These are phyloP conservation scores for Ploceus nigricollis DNA, from an alignment of 2,113 vertebrate genomes.

Conservation along the genomic window DNA sequence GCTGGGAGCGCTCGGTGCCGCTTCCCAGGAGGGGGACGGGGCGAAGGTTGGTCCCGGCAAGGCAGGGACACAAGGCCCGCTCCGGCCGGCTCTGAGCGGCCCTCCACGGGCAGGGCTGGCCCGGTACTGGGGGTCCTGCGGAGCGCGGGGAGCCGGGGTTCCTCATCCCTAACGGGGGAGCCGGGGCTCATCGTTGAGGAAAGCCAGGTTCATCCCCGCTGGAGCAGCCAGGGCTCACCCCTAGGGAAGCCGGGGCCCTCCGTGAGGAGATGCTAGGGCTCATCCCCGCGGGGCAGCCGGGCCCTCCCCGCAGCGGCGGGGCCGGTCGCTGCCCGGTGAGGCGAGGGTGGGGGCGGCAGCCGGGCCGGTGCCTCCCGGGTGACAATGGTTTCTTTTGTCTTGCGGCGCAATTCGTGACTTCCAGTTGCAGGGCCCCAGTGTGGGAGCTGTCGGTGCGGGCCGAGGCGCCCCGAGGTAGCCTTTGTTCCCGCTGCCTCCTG, in stretches of 20 bases:
- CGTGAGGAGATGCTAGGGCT: background rate
- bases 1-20: background rate
- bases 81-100: background rate
- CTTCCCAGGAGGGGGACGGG: background rate
- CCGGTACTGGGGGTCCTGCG: background rate
- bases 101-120: background rate
- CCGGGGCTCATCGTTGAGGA: background rate
- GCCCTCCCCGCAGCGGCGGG: background rate
- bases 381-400: constrained; percentile 48
- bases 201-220: background rate
- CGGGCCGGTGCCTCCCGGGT: background rate
- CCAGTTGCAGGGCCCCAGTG: constrained; percentile 8
- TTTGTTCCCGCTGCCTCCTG: background rate
- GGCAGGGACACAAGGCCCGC: background rate
- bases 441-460: constrained; percentile 21
- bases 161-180: background rate
- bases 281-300: background rate
- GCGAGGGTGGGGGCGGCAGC: background rate
- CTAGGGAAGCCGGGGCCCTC: background rate
- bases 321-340: background rate
- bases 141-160: background rate
- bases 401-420: background rate
- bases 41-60: background rate
- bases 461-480: constrained; percentile 9
- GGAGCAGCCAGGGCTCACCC: background rate